phyloP scores from a whole-genome alignment of 1,140 invertebrate genomes.

The Drosophila hydei region DNA sequence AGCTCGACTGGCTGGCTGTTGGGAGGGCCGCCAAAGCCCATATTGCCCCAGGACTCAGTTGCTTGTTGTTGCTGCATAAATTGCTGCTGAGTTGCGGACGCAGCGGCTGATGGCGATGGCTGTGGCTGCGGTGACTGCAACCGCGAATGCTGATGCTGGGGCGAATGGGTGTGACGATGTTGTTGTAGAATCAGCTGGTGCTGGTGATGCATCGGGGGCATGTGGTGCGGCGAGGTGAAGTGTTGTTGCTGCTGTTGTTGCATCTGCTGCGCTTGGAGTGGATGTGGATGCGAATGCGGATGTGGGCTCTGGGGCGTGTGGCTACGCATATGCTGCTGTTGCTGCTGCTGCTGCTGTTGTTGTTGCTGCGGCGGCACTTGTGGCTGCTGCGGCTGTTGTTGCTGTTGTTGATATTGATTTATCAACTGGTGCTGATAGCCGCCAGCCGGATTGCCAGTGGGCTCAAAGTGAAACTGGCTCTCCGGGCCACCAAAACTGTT shows the following conservation, averaged over 20 bases:
- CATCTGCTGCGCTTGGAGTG: slow-evolving; percentile 56
- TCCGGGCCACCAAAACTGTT: slow-evolving; percentile 75
- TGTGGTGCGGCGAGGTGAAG: slow-evolving; percentile 74
- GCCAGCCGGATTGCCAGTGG: slow-evolving; percentile 47
- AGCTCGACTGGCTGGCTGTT: slow-evolving; percentile 71
- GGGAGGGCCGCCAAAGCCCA: slow-evolving; percentile 63
- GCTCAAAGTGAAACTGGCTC: slow-evolving; percentile 78
- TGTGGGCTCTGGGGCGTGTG: slow-evolving; percentile 80
- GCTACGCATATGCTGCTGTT: slow-evolving; percentile 69
- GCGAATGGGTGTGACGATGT: slow-evolving; percentile 72
- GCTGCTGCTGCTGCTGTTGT: slow-evolving; percentile 62
- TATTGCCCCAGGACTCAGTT: slow-evolving; percentile 68
- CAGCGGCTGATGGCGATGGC: slow-evolving; percentile 52
- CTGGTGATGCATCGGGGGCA: slow-evolving; percentile 77
- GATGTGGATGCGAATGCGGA: slow-evolving; percentile 40
- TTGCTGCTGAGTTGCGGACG: slow-evolving; percentile 59
- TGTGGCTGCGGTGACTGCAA: slow-evolving; percentile 74
- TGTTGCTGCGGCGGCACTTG: slow-evolving; percentile 33
- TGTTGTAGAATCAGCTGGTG: slow-evolving; percentile 72
- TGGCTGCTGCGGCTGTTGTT: slow-evolving; percentile 54
- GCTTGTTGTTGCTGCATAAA: slow-evolving; percentile 62
- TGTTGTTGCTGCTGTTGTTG: slow-evolving; percentile 68
- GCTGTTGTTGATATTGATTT: slow-evolving; percentile 76
- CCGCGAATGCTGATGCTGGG: slow-evolving; percentile 70
- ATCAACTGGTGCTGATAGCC: slow-evolving; percentile 75